Evolutionary conservation across 2,797 vertebrate genomes (phyloP).

Genomic region (Somateria mollissima): DNA sequence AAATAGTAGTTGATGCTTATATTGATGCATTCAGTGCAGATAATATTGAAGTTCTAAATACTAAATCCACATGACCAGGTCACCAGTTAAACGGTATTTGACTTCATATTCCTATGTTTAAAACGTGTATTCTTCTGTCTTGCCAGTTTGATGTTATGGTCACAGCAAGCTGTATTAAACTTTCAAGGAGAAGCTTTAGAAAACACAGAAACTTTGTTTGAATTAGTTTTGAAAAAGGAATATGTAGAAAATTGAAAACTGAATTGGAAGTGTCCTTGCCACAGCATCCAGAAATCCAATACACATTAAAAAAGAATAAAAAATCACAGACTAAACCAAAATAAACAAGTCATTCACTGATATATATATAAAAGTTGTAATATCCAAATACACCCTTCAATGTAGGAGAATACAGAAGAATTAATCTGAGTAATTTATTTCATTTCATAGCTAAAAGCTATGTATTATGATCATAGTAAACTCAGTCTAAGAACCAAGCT

Average conservation of each 20-base stretch:
- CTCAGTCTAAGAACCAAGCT: not conserved
- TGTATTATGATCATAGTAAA: not conserved
- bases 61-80: not conserved
- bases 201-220: not conserved
- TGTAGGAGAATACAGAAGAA: not conserved
- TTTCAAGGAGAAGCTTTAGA: not conserved
- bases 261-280: not conserved
- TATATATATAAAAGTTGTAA: not conserved
- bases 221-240: not conserved
- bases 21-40: not conserved
- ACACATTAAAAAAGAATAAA: not conserved
- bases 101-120: not conserved
- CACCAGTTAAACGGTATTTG: not conserved
- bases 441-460: not conserved
- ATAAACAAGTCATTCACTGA: not conserved
- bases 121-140: not conserved
- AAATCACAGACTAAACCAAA: not conserved
- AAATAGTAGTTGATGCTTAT: not conserved
- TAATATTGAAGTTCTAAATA: not conserved
- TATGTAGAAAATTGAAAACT: not conserved
- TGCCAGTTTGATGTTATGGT: not conserved
- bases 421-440: not conserved
- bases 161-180: not conserved
- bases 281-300: not conserved
- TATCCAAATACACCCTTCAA: not conserved